phyloP scores from a whole-genome alignment of 2,888 invertebrate species.

The Idaea aversata region DNA sequence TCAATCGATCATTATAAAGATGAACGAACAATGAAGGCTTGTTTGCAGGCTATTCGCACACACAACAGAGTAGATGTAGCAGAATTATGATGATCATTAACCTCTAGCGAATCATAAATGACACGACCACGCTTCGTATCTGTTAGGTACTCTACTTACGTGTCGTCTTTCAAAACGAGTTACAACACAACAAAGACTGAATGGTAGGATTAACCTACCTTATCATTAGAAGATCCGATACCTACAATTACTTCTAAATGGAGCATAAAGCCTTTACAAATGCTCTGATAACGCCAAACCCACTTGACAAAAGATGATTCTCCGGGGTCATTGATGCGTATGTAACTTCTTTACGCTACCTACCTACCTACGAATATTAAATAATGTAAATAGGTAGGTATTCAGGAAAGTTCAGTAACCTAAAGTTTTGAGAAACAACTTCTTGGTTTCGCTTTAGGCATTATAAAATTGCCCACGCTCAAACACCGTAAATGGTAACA shows the following conservation, averaged over 20 bases:
- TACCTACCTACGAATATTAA: not conserved
- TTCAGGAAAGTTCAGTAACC: slow-evolving; percentile 1
- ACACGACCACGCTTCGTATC: not conserved
- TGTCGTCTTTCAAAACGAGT: not conserved
- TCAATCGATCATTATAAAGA: not conserved
- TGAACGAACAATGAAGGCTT: slow-evolving; percentile 41
- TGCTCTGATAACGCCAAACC: slow-evolving; percentile 22
- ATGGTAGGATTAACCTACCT: slow-evolving; percentile 10
- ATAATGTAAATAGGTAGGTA: slow-evolving; percentile 5
- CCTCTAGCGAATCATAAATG: not conserved
- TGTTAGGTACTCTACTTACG: not conserved
- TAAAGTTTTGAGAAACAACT: not conserved
- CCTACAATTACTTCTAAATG: slow-evolving; percentile 22
- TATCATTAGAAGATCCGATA: slow-evolving; percentile 19
- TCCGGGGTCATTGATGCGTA: slow-evolving; percentile 29
- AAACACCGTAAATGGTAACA: not conserved
- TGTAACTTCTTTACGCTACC: slow-evolving; percentile 23
- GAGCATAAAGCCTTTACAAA: slow-evolving; percentile 20
- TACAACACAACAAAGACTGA: not conserved
- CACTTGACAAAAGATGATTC: slow-evolving; percentile 29
- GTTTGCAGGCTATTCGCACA: slow-evolving; percentile 14
- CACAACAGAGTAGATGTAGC: not conserved
- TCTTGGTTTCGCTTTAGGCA: not conserved
- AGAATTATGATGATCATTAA: not conserved
- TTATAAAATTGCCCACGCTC: not conserved